phyloP scores from a whole-genome alignment of 2,888 invertebrate species.

The Acholoe squamosa region DNA sequence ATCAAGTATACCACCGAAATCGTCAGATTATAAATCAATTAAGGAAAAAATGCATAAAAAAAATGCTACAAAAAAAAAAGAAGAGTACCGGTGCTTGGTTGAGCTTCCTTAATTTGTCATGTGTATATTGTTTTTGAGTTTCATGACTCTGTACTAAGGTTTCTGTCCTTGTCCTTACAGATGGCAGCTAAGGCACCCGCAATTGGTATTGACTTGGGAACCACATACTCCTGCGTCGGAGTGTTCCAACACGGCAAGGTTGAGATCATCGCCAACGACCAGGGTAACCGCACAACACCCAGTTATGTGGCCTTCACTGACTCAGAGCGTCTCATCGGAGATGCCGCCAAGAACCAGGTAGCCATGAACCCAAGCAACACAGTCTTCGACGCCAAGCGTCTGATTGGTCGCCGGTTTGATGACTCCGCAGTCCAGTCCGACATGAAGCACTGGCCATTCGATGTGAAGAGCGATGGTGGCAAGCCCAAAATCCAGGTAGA shows the following conservation, averaged over 20 bases:
- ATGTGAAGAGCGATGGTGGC: conserved; percentile 73
- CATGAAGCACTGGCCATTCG: conserved; percentile 92
- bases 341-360: no score
- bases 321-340: conserved; percentile 81
- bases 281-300: no score
- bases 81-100: no score
- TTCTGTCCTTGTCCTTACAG: neutral
- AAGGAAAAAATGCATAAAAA: neutral
- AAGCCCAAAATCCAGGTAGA: conserved; percentile 83
- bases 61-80: neutral
- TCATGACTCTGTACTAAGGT: conserved; percentile 70
- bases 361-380: no score
- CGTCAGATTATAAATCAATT: neutral
- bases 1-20: neutral
- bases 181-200: conserved; percentile 68
- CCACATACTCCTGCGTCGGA: no score
- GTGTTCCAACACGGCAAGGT: no score
- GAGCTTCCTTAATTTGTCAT: neutral
- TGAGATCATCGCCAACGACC: no score
- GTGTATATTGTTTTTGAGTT: neutral
- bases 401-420: conserved; percentile 91
- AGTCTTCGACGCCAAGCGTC: no score
- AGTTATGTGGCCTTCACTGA: conserved; percentile 88
- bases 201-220: conserved; percentile 71
- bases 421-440: conserved; percentile 91